Evolutionary conservation across 2,888 invertebrate genomes (phyloP).

Genomic region (Orchesella flavescens): DNA sequence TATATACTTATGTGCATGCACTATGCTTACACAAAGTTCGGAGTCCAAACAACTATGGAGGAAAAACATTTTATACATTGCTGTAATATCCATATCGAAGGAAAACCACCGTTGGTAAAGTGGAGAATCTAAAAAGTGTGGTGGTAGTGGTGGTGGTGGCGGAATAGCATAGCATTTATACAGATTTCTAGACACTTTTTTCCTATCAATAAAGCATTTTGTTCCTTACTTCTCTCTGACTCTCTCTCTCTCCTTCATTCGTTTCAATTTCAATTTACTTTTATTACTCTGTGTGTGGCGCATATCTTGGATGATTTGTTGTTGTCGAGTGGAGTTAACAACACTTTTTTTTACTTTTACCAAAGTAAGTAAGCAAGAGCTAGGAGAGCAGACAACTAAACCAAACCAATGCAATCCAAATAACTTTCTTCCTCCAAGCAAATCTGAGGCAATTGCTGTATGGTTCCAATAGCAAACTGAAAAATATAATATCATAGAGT

Average conservation of each 20-base stretch:
- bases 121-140: too few species aligned
- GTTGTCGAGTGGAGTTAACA: conserved; percentile 38
- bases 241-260: conserved; percentile 23
- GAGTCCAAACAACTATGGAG: conserved; percentile 2
- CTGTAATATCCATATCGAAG: too few species aligned
- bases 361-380: not conserved
- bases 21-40: not conserved
- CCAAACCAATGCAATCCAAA: conserved; percentile 4
- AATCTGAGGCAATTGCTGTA: not conserved
- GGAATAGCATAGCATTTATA: too few species aligned
- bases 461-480: conserved; percentile 6
- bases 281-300: conserved; percentile 33
- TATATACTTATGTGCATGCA: not conserved
- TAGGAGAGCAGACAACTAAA: not conserved
- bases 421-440: not conserved
- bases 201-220: conserved; percentile 53
- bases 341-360: conserved; percentile 40
- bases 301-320: conserved; percentile 48
- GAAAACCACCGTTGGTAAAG: too few species aligned
- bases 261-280: conserved; percentile 52
- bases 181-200: not conserved
- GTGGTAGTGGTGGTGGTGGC: too few species aligned
- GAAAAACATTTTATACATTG: not conserved
- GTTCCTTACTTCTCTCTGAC: conserved; percentile 2
- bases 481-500: conserved; percentile 13